A percentile compares a stretch with the other conserved stretches of the same genome.
phyloP scores from a whole-genome alignment of 2,113 vertebrate genomes.

The Cyprichromis sp. region DNA sequence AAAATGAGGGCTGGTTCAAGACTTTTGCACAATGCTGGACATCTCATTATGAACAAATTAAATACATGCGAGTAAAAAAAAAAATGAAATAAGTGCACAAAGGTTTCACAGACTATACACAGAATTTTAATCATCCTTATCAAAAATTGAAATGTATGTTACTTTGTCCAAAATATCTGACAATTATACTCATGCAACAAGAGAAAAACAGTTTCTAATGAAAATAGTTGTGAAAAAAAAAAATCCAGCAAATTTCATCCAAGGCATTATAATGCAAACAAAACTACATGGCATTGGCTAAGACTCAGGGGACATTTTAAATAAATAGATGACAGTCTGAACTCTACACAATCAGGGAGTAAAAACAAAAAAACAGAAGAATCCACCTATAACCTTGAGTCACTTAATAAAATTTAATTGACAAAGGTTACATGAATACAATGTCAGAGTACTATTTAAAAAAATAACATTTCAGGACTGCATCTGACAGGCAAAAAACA shows the following conservation, averaged over 20 bases:
- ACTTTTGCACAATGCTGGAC: rapidly evolving
- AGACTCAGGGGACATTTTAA: background rate
- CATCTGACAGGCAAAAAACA: conserved; percentile 1
- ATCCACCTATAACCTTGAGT: background rate
- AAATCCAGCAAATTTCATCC: background rate
- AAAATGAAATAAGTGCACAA: background rate
- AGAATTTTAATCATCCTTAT: background rate
- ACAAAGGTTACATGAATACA: conserved; percentile 16
- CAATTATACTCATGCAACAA: background rate
- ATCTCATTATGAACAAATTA: background rate
- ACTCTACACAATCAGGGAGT: background rate
- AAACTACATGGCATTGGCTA: background rate
- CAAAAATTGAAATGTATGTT: background rate
- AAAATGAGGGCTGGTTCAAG: background rate
- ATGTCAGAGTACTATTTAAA: background rate
- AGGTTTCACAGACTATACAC: background rate
- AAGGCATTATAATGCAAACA: background rate
- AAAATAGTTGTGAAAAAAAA: background rate
- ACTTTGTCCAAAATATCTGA: background rate
- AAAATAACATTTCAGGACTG: conserved; percentile 22
- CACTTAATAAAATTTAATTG: conserved; percentile 38
- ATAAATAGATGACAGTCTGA: background rate
- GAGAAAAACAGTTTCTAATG: background rate
- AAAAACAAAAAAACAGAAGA: background rate
- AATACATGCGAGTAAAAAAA: rapidly evolving